phyloP scores from a whole-genome alignment of 2,888 invertebrate genomes.

The Heliconius charithonia region DNA sequence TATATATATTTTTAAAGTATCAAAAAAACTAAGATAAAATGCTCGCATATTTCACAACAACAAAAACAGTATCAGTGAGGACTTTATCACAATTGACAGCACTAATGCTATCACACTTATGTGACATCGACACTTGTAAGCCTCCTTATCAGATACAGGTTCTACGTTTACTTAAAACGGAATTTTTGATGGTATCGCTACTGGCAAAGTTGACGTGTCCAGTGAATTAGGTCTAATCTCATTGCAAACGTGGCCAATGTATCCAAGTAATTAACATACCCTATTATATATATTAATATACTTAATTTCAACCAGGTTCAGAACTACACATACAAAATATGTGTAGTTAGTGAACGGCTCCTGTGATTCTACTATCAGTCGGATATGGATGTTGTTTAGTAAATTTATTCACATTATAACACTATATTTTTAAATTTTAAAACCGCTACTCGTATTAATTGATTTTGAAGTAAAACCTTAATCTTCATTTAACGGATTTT shows the following conservation, averaged over 20 bases:
- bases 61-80: conserved; percentile 40
- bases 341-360: neutral
- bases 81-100: conserved; percentile 42
- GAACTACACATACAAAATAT: too few species aligned
- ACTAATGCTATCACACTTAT: conserved; percentile 56
- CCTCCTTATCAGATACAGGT: conserved; percentile 47
- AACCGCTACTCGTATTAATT: neutral
- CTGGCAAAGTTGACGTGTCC: neutral
- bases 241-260: neutral
- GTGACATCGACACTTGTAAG: conserved; percentile 54
- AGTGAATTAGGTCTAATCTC: too few species aligned
- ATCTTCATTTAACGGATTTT: neutral
- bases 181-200: conserved; percentile 37
- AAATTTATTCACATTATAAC: neutral
- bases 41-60: conserved; percentile 41
- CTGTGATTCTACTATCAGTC: neutral
- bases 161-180: conserved; percentile 44
- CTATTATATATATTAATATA: too few species aligned
- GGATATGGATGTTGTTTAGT: neutral
- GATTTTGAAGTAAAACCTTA: neutral
- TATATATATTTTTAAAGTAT: conserved; percentile 34
- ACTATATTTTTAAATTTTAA: neutral
- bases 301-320: too few species aligned
- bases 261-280: neutral
- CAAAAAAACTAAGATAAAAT: conserved; percentile 28